Base-by-base conservation (phyloP, 2,113 vertebrate genomes). In the Epinephelus moara region DNA sequence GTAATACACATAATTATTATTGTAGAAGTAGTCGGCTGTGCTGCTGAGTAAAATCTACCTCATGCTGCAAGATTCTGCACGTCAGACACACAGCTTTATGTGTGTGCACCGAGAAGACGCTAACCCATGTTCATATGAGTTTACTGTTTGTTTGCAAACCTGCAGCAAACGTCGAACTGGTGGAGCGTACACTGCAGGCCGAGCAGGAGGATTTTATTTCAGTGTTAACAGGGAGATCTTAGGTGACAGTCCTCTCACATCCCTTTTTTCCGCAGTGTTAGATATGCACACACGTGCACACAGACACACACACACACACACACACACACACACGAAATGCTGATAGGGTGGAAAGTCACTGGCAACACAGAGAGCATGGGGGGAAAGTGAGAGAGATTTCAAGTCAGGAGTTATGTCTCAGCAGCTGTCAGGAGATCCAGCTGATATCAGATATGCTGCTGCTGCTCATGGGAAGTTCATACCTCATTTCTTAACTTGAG, bases 271-370 rank as follows among this genome's bases (percentile, higher is more conserved):
- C 27, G 18, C 74, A 81, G 74, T 79, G 76, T 88, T 87, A 52
- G 70, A 84, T 71, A 79, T 18, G 3, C 53, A 23, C 27, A 76
- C 56, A 59, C 50, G 17, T 30, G 15, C 27, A 59, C 67, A 21
- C 33, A 14, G 4, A 21, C 60, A 62, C 60, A 62, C 40, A 27
- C 18, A 4, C 42, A 52, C 40, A 60, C 37, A 63, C 63, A 75
- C 56, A n/a, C 52, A 62, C 66, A 33, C 59, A 59, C 37, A 61
- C 49, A 68, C 45, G 55, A 78, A 89, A 72, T 79, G 86, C 86
- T 92, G 90, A 91, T 83, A 56, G 70, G 70, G 91, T 78, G 91
- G 89, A 92, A 91, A 92, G 75, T 86, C 70, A 66, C 72, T 83
- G 77, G 82, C 70, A 81, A 56, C 77, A 62, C 57, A 57, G 53